Evolutionary conservation across 2,888 invertebrate species (phyloP), one percentile per base, ranked within the genome.

Genomic region (Hymenopus coronatus): DNA sequence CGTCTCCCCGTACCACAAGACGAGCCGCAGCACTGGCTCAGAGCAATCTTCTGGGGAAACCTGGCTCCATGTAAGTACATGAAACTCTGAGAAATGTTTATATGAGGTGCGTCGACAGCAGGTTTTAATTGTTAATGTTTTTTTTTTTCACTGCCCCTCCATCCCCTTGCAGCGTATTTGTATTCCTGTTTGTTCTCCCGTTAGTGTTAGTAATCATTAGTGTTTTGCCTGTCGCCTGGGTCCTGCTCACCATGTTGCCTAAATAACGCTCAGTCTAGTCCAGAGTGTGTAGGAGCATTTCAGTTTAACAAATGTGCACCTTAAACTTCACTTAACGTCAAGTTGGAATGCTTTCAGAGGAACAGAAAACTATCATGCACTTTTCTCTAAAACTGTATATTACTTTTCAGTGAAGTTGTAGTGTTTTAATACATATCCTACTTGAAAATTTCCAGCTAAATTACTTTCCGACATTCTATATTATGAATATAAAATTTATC

Each of bases 21-120:
- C 90, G 92, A 14, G 91, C 91, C 82, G 84, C 87, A 85, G 88
- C 84, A 33, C 33, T 89, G 27, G 87, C 86, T n/a, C 90, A 89
- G 84, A 90, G 91, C 90, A 91, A 91, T 89, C 90, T 92, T 89
- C 87, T 91, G 83, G 91, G 91, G 84, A 92, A 92, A 90, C 91
- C 91, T 82, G 92, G 91, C 89, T 92, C 92, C 88, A 92, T 92
- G 92, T 92, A 91, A 92, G 92, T 92, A 89, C 87, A 28, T 28
- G 20, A 70, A 1, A 8, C 54, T 40, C 1, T 1, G 40, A 40
- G 40, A 40, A 70, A 70, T 70, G 54, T 70, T 70, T 20, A 20
- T 70, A 1, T 20, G 54, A 70, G 54, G 54, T 70, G 6, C 15
- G 20, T 20, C 25, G 8, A 70, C 54, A 3, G 20, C 54, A 70